Evolutionary conservation across 2,113 vertebrate species (phyloP).

Genomic region (Crotalus helleri): DNA sequence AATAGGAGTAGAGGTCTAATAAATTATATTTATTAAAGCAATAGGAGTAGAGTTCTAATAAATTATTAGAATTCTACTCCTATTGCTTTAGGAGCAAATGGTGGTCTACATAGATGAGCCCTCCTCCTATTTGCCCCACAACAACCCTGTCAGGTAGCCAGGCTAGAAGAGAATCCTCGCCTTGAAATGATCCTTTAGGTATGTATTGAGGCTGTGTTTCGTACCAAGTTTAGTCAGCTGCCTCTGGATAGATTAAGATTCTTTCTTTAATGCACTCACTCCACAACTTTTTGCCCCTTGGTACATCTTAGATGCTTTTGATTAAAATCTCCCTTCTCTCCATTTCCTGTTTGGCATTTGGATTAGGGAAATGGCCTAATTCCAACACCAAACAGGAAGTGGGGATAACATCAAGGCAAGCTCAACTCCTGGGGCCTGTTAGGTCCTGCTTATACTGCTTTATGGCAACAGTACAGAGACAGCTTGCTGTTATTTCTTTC

Average conservation of each 20-base stretch:
- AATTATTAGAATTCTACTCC: not conserved
- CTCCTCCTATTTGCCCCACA: not conserved
- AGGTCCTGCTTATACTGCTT: not conserved
- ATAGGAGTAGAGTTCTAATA: not conserved
- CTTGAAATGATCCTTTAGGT: not conserved
- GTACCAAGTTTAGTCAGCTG: not conserved
- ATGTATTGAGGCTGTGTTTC: not conserved
- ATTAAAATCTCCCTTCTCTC: not conserved
- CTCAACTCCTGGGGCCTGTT: not conserved
- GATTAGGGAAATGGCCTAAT: not conserved
- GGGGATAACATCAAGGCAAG: not conserved
- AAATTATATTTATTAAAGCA: too few species aligned
- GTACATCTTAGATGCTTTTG: not conserved
- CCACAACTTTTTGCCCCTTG: not conserved
- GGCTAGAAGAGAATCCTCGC: not conserved
- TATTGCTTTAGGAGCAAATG: not conserved
- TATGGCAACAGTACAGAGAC: not conserved
- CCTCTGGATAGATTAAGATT: not conserved
- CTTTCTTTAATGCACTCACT: not conserved
- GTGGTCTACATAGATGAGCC: not conserved
- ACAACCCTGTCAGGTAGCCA: not conserved
- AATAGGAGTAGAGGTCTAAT: not conserved
- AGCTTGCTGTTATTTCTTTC: not conserved
- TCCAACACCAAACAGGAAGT: not conserved
- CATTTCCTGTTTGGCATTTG: not conserved